phyloP scores from a whole-genome alignment of 2,888 invertebrate genomes.

The Operophtera brumata region DNA sequence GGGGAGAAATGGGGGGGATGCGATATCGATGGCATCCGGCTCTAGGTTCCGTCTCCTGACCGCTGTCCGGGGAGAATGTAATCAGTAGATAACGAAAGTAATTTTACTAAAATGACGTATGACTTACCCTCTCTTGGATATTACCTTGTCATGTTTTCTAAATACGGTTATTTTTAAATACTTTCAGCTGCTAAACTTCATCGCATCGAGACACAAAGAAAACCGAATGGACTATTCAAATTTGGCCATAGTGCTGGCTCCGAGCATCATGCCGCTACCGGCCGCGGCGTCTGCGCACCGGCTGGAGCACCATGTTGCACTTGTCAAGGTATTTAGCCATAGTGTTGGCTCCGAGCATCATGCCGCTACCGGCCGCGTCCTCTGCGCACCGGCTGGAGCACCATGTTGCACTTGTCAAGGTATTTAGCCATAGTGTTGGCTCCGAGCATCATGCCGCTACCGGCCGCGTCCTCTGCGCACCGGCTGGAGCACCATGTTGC shows the following conservation, averaged over 20 bases:
- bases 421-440: conserved; percentile 90
- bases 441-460: conserved; percentile 91
- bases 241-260: conserved; percentile 91
- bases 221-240: conserved; percentile 94
- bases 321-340: conserved; percentile 89
- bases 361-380: conserved; percentile 87
- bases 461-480: conserved; percentile 83
- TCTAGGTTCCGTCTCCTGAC: too few species aligned
- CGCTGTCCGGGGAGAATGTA: too few species aligned
- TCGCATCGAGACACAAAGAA: conserved; percentile 83
- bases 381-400: conserved; percentile 83
- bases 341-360: conserved; percentile 91
- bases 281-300: conserved; percentile 83
- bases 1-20: too few species aligned
- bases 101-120: too few species aligned
- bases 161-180: too few species aligned
- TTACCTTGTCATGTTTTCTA: too few species aligned
- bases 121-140: too few species aligned
- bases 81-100: too few species aligned
- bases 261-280: conserved; percentile 91
- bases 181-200: conserved; percentile 84
- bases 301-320: conserved; percentile 84
- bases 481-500: conserved; percentile 85
- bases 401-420: conserved; percentile 86
- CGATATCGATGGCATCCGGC: too few species aligned